Evolutionary conservation across 2,113 vertebrate species (phyloP), one percentile per base, ranked within the genome.

Genomic region (Psammodynastes pulverulentus): DNA sequence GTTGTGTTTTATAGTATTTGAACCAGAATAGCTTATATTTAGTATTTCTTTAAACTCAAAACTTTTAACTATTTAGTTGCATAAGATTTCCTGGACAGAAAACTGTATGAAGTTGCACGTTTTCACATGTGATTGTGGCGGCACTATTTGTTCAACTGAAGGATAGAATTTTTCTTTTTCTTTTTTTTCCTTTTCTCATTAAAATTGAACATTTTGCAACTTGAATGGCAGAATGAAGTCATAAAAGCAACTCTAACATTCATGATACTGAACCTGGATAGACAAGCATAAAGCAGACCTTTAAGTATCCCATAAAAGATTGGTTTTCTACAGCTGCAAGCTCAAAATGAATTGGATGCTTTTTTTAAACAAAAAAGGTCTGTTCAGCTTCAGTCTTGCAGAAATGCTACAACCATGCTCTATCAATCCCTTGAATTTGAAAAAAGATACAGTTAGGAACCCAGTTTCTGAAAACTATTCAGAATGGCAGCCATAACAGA

Each of bases 261-360:
- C 79, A 95, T 96, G 95, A 87, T 96, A 95, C 91, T 91, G 0
- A 87, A 92, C 86, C 89, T 56, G 91, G 91, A 89, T 12, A 91
- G 79, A 92, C 91, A 96, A 95, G 89, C 93, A 95, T 93, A 96
- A 94, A 94, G 84, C 94, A 97, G 96, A 94, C 92, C 94, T 93
- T 93, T 93, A 0, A 94, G 94, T 93, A 95, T 95, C 95, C 95
- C 12, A 89, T 8, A 95, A 95, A 97, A 94, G 96, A 95, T 96
- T 97, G 96, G 95, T 96, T 97, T 96, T 97, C 96, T 95, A 95
- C 92, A 93, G 91, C 93, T 95, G 93, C 92, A 94, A 95, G 94
- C 93, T 96, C 86, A n/a, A 96, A 95, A 94, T 94, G 95, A 96
- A 93, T 94, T 86, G 95, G 95, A 95, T 96, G 94, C 94, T 79